phyloP scores from a whole-genome alignment of 2,888 invertebrate genomes.

The Magallana nippona region DNA sequence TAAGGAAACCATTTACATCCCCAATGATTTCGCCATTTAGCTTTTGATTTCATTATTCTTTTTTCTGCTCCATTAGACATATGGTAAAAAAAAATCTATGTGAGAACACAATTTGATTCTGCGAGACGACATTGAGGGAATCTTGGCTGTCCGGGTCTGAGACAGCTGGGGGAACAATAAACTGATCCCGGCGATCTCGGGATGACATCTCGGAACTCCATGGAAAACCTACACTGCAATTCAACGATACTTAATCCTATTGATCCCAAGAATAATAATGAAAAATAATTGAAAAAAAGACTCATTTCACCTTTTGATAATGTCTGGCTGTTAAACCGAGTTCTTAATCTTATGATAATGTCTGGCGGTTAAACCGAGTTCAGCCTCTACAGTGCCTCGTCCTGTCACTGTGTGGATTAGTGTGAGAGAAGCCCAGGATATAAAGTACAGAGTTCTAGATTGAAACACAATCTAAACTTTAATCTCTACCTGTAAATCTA shows the following conservation, averaged over 20 bases:
- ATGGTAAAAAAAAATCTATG: slow-evolving; percentile 30
- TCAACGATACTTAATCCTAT: neutral
- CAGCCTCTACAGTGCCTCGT: too few relatives aligned
- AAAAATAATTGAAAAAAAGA: neutral
- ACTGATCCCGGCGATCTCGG: neutral
- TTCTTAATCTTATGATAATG: neutral
- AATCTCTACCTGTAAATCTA: neutral
- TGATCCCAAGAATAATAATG: neutral
- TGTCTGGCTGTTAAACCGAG: neutral
- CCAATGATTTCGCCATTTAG: slow-evolving; percentile 22
- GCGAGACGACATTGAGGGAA: neutral
- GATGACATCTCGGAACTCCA: neutral
- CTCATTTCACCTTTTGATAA: neutral
- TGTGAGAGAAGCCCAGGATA: too few relatives aligned
- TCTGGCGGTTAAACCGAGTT: neutral
- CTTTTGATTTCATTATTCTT: slow-evolving; percentile 14
- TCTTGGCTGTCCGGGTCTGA: neutral
- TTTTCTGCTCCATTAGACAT: slow-evolving; percentile 13
- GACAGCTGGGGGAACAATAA: neutral
- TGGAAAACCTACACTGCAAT: neutral
- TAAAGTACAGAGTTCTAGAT: too few relatives aligned
- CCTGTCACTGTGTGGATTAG: too few relatives aligned
- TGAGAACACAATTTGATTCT: neutral
- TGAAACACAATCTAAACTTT: neutral
- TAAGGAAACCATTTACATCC: slow-evolving; percentile 2